Percentiles rank a stretch among this genome's conserved stretches.
phyloP scores from a whole-genome alignment of 2,888 invertebrate genomes.

The Limenitis arthemis region DNA sequence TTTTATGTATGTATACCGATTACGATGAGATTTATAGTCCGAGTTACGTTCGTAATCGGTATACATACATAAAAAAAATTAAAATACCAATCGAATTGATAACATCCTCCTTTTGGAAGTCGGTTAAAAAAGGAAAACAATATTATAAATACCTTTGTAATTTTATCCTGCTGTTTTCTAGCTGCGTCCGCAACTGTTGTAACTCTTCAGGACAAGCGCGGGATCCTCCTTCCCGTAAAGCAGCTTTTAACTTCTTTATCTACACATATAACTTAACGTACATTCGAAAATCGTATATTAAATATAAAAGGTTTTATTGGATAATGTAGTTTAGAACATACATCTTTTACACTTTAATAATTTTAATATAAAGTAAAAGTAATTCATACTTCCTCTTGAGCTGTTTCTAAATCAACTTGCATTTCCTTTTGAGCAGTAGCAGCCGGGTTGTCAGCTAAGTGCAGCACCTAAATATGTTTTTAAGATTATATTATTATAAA shows the following conservation, averaged over 20 bases:
- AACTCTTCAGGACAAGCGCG: conserved; percentile 57
- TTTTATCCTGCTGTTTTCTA: conserved; percentile 76
- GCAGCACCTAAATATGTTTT: conserved; percentile 63
- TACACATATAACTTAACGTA: conserved; percentile 29
- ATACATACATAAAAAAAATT: no score
- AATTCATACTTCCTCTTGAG: conserved; percentile 75
- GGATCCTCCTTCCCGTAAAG: conserved; percentile 48
- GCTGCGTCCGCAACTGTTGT: conserved; percentile 70
- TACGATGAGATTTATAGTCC: no score
- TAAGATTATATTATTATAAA: neutral
- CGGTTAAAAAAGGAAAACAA: neutral
- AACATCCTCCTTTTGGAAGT: no score
- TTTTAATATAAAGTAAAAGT: conserved; percentile 4
- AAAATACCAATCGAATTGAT: no score
- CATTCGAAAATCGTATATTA: neutral
- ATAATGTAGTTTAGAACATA: neutral
- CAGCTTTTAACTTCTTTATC: conserved; percentile 74
- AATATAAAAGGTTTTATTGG: neutral
- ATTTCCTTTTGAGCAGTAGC: conserved; percentile 76
- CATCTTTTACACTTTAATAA: no score
- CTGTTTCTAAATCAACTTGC: conserved; percentile 76
- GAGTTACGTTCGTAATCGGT: no score
- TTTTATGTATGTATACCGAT: no score
- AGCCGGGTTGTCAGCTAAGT: conserved; percentile 82
- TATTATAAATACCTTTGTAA: conserved; percentile 54